Conservation (phyloP, 2,888 invertebrate genomes). For the Gortyna flavago region DNA sequence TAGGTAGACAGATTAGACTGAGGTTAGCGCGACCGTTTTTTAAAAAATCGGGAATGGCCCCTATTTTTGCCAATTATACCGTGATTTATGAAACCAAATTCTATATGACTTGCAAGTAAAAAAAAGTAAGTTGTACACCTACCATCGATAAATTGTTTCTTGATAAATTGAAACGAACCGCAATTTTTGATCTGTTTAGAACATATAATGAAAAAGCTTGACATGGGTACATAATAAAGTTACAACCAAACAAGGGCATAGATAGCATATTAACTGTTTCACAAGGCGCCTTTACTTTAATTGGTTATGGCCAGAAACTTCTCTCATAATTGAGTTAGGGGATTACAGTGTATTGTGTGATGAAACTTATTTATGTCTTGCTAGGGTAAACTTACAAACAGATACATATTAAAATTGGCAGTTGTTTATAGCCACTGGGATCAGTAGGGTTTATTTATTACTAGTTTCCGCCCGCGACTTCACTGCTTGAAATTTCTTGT, state of each 20-base stretch:
- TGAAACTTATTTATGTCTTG: conserved; percentile 39
- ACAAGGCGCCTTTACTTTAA: conserved; percentile 20
- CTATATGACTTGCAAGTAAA: background rate
- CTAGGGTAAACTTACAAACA: conserved; percentile 12
- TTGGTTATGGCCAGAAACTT: conserved; percentile 39
- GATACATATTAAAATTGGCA: background rate
- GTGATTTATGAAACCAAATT: background rate
- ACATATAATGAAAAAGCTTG: too few relatives aligned
- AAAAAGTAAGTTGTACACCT: background rate
- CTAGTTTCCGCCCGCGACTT: too few relatives aligned
- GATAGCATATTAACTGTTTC: conserved; percentile 11
- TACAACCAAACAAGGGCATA: conserved; percentile 9
- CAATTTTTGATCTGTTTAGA: background rate
- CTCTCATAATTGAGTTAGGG: conserved; percentile 43
- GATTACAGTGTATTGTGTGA: conserved; percentile 37
- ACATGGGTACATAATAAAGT: background rate
- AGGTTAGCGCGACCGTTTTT: background rate
- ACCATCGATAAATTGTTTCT: background rate
- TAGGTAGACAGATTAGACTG: background rate
- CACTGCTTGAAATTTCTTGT: too few relatives aligned
- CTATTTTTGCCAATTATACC: background rate
- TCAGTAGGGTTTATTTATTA: too few relatives aligned
- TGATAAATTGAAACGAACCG: background rate
- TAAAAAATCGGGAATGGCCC: background rate
- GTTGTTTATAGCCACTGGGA: too few relatives aligned